A percentile compares a stretch with the other conserved stretches of the same genome.
Evolutionary conservation across 1,140 invertebrate species (phyloP).

Genomic region (Hyposmocoma kahamanoa): DNA sequence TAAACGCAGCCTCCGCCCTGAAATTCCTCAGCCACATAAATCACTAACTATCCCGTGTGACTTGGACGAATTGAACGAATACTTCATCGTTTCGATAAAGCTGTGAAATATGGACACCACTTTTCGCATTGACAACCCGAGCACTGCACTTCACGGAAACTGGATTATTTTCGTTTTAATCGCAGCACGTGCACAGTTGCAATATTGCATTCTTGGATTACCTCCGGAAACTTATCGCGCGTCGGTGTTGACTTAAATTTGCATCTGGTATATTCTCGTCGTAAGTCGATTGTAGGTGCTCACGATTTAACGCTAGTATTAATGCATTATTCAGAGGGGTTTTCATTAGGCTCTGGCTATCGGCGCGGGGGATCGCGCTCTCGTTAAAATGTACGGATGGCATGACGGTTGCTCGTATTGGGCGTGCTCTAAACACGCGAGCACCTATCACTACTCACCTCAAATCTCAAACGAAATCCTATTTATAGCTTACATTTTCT

Average conservation of each 20-base stretch:
- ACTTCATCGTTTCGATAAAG: constrained; percentile 23
- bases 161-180: constrained; percentile 21
- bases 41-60: constrained; percentile 11
- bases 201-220: constrained; percentile 31
- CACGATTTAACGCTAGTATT: constrained; percentile 72
- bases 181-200: not conserved
- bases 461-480: constrained; percentile 23
- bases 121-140: constrained; percentile 19
- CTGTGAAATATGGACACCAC: constrained; percentile 26
- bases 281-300: constrained; percentile 61
- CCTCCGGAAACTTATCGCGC: constrained; percentile 55
- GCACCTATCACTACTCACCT: constrained; percentile 30
- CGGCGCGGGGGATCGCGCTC: constrained; percentile 60
- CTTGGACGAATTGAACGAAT: constrained; percentile 2
- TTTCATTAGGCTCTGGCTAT: constrained; percentile 69
- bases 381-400: constrained; percentile 71
- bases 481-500: constrained; percentile 13
- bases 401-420: constrained; percentile 67
- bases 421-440: constrained; percentile 38
- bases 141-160: constrained; percentile 1
- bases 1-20: constrained; percentile 6
- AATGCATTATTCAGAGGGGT: constrained; percentile 71
- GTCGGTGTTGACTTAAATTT: constrained; percentile 63
- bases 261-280: constrained; percentile 63
- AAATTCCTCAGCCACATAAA: constrained; percentile 7